phyloP scores from a whole-genome alignment of 1,140 invertebrate genomes.

The Bombus fervidus region DNA sequence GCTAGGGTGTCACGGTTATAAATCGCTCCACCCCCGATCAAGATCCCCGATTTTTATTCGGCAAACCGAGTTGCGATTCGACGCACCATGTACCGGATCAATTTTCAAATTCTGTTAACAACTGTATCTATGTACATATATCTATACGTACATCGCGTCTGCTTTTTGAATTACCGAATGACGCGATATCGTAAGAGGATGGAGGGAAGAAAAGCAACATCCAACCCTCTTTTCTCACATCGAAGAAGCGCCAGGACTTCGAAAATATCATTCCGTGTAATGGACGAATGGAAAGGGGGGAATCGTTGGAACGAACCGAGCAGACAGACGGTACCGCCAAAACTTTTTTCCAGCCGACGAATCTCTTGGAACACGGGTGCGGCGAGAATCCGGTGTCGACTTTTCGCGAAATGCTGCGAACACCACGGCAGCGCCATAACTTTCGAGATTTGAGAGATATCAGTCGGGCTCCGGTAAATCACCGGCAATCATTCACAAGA shows the following conservation, averaged over 20 bases:
- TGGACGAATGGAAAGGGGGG: not conserved
- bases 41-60: not conserved
- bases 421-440: constrained; percentile 59
- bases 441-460: constrained; percentile 64
- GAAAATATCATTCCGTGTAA: constrained; percentile 12
- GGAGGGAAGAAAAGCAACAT: too few species aligned
- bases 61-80: not conserved
- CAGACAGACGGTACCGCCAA: constrained; percentile 13
- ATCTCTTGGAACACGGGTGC: constrained; percentile 19
- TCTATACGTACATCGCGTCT: too few species aligned
- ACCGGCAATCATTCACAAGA: constrained; percentile 65
- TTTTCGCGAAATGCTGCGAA: constrained; percentile 45
- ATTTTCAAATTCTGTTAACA: not conserved
- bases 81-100: not conserved
- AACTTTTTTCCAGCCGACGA: constrained; percentile 3
- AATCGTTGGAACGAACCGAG: not conserved
- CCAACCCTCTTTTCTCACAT: not conserved
- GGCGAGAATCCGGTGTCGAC: constrained; percentile 34
- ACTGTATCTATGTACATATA: too few species aligned
- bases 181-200: too few species aligned
- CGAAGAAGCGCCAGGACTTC: not conserved
- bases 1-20: constrained; percentile 16
- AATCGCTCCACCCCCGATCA: not conserved
- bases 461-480: constrained; percentile 57
- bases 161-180: too few species aligned